Percentiles rank a stretch among this genome's conserved stretches.
phyloP scores from a whole-genome alignment of 2,888 invertebrate species.

The Emmelina monodactyla region DNA sequence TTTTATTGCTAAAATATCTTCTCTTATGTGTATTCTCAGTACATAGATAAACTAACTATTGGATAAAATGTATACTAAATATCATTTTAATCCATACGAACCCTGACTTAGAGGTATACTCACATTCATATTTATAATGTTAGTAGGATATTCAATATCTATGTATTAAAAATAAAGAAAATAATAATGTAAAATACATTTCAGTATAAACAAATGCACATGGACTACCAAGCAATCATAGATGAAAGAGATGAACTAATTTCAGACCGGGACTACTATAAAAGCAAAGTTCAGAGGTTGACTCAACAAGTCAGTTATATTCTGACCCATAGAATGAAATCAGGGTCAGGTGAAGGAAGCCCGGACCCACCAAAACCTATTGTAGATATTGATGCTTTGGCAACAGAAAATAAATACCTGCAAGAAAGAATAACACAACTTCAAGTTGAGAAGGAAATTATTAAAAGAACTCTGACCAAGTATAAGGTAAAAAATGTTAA shows the following conservation, averaged over 20 bases:
- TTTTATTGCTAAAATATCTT: too few species aligned
- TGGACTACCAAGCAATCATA: constrained; percentile 78
- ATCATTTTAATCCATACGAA: too few species aligned
- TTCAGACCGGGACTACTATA: constrained; percentile 82
- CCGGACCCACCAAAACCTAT: constrained; percentile 46
- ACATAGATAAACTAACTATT: too few species aligned
- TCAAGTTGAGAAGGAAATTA: constrained; percentile 79
- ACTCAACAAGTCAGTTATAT: constrained; percentile 80
- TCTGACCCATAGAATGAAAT: constrained; percentile 52
- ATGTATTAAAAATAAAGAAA: too few species aligned
- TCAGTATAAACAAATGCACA: constrained; percentile 75
- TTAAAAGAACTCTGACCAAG: constrained; percentile 75
- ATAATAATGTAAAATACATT: constrained; percentile 13
- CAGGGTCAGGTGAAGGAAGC: constrained; percentile 32
- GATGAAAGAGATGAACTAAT: constrained; percentile 88
- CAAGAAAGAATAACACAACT: constrained; percentile 81
- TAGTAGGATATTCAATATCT: too few species aligned
- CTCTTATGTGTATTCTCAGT: too few species aligned
- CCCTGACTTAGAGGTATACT: too few species aligned
- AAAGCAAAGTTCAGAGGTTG: constrained; percentile 81
- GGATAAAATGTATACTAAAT: too few species aligned
- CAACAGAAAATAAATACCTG: constrained; percentile 85
- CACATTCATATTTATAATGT: too few species aligned
- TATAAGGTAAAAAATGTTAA: constrained; percentile 76
- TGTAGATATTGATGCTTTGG: constrained; percentile 80